These are phyloP conservation scores for Arenicola marina DNA, from an alignment of 2,888 invertebrate species.

Conservation along the genomic window DNA sequence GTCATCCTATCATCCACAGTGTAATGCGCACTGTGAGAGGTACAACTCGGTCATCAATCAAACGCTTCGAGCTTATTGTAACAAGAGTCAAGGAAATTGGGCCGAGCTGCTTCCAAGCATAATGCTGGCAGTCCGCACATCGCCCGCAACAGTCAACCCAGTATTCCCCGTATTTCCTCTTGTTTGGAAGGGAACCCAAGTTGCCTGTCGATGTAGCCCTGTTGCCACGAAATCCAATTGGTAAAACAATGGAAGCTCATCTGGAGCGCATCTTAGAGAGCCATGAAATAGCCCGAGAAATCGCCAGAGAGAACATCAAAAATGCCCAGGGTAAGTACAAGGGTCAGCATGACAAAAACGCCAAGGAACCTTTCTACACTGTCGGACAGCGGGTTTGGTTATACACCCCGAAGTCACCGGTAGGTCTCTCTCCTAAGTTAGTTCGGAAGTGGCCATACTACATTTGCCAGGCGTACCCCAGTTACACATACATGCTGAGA, in stretches of 20 bases:
- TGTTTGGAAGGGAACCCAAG: background rate
- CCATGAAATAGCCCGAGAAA: background rate
- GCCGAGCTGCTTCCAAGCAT: background rate
- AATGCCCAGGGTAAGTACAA: background rate
- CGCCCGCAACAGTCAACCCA: background rate
- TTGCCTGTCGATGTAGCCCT: background rate
- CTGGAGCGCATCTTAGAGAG: background rate
- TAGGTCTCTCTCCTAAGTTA: background rate
- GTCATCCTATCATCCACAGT: constrained; percentile 1
- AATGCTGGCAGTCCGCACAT: background rate
- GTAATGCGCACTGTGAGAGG: background rate
- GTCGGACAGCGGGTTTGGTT: background rate
- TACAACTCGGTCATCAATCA: background rate
- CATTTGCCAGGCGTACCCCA: background rate
- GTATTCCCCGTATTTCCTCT: background rate
- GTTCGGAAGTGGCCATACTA: background rate
- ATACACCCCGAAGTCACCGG: background rate
- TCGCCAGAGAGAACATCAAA: constrained; percentile 1
- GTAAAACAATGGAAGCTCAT: background rate
- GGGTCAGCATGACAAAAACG: background rate
- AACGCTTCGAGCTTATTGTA: background rate
- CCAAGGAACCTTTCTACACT: background rate
- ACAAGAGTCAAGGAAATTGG: background rate
- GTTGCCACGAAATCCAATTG: background rate
- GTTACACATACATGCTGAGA: too few relatives aligned